phyloP scores from a whole-genome alignment of 2,888 invertebrate genomes.

The Macrosiphum euphorbiae region DNA sequence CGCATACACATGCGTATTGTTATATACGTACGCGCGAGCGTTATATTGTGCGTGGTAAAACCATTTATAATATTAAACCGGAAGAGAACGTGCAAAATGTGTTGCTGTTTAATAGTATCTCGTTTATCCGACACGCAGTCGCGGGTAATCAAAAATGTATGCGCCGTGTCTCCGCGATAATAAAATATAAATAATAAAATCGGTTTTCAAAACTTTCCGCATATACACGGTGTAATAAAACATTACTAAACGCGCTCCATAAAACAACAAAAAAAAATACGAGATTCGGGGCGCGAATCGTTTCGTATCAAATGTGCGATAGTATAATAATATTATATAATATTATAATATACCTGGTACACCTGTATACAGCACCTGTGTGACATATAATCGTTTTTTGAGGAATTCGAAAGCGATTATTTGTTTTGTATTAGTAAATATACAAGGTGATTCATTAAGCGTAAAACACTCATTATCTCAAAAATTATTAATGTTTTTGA shows the following conservation, averaged over 20 bases:
- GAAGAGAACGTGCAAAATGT: slow-evolving; percentile 20
- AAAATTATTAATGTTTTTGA: too few relatives aligned
- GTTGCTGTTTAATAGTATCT: slow-evolving; percentile 13
- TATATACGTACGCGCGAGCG: not conserved
- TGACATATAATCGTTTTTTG: not conserved
- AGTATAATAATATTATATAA: not conserved
- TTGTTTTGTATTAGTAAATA: not conserved
- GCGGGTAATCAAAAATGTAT: slow-evolving; percentile 9
- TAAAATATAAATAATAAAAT: slow-evolving; percentile 17
- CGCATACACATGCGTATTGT: not conserved
- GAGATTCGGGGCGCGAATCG: not conserved
- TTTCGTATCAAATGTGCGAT: not conserved
- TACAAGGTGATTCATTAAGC: too few relatives aligned
- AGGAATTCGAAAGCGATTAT: not conserved
- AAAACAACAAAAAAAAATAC: slow-evolving; percentile 8
- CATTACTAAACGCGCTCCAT: not conserved
- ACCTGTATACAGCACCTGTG: too few relatives aligned
- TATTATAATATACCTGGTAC: not conserved
- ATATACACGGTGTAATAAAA: not conserved
- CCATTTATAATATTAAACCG: slow-evolving; percentile 20
- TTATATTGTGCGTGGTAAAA: slow-evolving; percentile 12
- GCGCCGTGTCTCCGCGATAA: slow-evolving; percentile 5
- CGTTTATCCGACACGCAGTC: slow-evolving; percentile 12
- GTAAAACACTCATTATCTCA: too few relatives aligned
- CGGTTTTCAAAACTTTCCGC: slow-evolving; percentile 2